Conservation (phyloP, 2,888 invertebrate species). For the Drosophila greeni region DNA sequence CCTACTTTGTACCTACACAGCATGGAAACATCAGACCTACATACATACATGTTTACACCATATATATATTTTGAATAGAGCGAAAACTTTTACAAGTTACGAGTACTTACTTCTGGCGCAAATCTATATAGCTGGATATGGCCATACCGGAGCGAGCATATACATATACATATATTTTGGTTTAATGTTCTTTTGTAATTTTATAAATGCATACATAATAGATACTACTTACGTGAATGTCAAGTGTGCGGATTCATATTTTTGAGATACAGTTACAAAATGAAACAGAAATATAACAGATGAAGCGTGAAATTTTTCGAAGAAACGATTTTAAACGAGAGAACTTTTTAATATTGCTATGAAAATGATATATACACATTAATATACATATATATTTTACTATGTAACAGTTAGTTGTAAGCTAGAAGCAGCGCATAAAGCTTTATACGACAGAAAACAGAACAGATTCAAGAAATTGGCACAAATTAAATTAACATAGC, state of each 20-base stretch:
- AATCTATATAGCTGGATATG: slow-evolving; percentile 32
- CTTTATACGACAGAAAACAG: slow-evolving; percentile 49
- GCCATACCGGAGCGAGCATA: slow-evolving; percentile 41
- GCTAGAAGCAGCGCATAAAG: slow-evolving; percentile 46
- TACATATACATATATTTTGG: slow-evolving; percentile 47
- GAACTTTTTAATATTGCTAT: slow-evolving; percentile 52
- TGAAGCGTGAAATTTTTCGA: slow-evolving; percentile 56
- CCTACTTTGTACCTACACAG: slow-evolving; percentile 50
- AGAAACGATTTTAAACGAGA: slow-evolving; percentile 57
- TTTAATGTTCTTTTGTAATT: slow-evolving; percentile 60
- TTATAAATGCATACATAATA: slow-evolving; percentile 47
- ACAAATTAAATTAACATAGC: slow-evolving; percentile 38
- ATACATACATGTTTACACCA: slow-evolving; percentile 39
- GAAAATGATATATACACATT: slow-evolving; percentile 39
- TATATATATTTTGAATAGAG: slow-evolving; percentile 64
- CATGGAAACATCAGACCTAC: slow-evolving; percentile 30
- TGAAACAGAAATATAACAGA: slow-evolving; percentile 18
- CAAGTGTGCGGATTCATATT: slow-evolving; percentile 59
- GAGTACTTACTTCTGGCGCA: slow-evolving; percentile 28
- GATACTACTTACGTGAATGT: slow-evolving; percentile 45
- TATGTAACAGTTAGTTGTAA: slow-evolving; percentile 45
- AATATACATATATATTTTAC: slow-evolving; percentile 42
- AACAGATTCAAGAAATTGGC: slow-evolving; percentile 38
- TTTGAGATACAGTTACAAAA: slow-evolving; percentile 58
- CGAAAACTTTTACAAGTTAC: slow-evolving; percentile 64